Base-by-base conservation (phyloP, 2,113 vertebrate genomes). In the Odocoileus virginianus region DNA sequence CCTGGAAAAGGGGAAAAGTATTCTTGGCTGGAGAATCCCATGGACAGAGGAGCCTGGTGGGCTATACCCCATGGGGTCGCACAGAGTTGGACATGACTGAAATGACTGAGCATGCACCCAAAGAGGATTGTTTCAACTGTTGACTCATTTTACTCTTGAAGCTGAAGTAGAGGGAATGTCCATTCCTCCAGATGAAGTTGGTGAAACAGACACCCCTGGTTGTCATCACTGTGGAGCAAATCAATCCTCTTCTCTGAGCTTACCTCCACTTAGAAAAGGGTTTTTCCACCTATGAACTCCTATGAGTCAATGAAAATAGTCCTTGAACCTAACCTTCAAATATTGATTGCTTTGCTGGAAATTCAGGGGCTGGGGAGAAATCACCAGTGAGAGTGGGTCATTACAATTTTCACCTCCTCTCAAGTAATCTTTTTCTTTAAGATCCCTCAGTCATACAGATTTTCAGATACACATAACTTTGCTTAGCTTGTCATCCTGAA, bases 401-500 rank as follows among this genome's bases (percentile, higher is more conserved):
- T 55, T 82, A 47, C 33, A 76, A 91, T 85, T 87, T 93, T 96
- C 30, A 90, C 43, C 30, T 94, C 43, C 88, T 88, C 40, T 19
- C 60, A 43, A 61, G 85, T 95, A 88, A 87, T 88, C 82, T 96
- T 97, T 93, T 87, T 79, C 33, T 85, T 83, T 95, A 83, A 96
- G 96, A 89, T 43, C 85, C 52, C 78, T 95, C 60, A 3, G 61
- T 94, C 82, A 61, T 81, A 93, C 16, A 58, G 97, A 86, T 97
- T 97, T 95, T 94, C 95, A 76, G 50, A 36, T 55, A 84, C 25
- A 6, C 8, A 0, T 76, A 83, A 89, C 85, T 97, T 96, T 96
- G 83, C 91, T 88, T 91, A 92, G 94, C 94, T 89, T 86, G 47
- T 97, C 76, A 88, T 83, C 91, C 95, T 74, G 95, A 96, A 95